phyloP scores from a whole-genome alignment of 2,797 vertebrate species.

The Syncerus caffer region DNA sequence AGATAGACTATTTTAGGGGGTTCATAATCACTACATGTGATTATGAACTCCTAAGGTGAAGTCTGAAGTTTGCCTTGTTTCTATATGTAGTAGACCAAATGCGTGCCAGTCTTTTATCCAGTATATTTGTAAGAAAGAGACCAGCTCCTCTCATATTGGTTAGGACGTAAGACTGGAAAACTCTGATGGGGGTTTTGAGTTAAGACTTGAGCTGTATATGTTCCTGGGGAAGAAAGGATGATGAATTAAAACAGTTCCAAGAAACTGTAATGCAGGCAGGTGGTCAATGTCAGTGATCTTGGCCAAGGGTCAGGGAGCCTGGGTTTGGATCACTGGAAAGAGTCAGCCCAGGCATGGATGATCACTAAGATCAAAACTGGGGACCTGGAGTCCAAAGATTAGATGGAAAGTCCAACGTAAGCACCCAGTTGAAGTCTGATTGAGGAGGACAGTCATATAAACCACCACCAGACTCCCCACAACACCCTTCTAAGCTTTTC shows the following conservation, averaged over 20 bases:
- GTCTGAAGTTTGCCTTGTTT: not conserved
- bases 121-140: not conserved
- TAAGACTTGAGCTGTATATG: not conserved
- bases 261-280: not conserved
- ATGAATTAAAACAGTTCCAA: not conserved
- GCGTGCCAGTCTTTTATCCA: too few species aligned
- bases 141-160: not conserved
- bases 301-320: not conserved
- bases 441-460: too few species aligned
- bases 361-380: not conserved
- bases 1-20: not conserved
- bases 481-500: rapidly evolving
- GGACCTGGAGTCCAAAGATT: not conserved
- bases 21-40: not conserved
- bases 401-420: not conserved
- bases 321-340: not conserved
- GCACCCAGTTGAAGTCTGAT: not conserved
- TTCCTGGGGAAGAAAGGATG: not conserved
- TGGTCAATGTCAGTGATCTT: not conserved
- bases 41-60: not conserved
- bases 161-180: not conserved
- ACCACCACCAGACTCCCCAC: not conserved
- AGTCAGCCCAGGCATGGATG: not conserved
- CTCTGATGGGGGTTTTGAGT: not conserved
- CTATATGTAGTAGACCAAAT: rapidly evolving